Evolutionary conservation across 2,797 vertebrate species (phyloP).

Genomic region (Adelosebastes latens): DNA sequence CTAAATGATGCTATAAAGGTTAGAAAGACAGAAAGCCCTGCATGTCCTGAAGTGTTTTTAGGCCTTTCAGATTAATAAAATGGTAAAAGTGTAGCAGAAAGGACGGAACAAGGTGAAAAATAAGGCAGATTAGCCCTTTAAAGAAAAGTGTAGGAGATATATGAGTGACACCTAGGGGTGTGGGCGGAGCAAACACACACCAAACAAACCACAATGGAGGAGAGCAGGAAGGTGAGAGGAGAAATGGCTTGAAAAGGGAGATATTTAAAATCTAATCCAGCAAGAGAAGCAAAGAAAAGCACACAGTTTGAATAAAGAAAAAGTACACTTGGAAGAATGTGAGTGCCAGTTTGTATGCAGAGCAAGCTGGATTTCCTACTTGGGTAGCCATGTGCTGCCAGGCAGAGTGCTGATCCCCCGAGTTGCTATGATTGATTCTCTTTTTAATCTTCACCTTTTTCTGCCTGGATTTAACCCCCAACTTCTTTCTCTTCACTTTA

Average conservation of each 20-base stretch:
- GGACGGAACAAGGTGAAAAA: neutral
- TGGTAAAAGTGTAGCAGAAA: neutral
- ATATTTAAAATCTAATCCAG: neutral
- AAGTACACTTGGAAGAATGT: conserved; percentile 7
- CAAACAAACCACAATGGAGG: conserved; percentile 2
- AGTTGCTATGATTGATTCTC: conserved; percentile 42
- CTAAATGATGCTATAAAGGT: neutral
- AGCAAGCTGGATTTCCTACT: conserved; percentile 40
- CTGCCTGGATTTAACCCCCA: conserved; percentile 37
- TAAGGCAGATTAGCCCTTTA: neutral
- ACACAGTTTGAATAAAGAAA: neutral
- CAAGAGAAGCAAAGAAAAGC: neutral
- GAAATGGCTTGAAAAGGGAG: neutral
- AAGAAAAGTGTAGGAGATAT: neutral
- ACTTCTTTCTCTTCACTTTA: conserved; percentile 2
- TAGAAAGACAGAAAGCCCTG: neutral
- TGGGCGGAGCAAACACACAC: neutral
- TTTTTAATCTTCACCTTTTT: conserved; percentile 52
- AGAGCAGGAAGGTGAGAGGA: neutral
- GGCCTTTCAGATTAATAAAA: neutral
- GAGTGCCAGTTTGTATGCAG: conserved; percentile 27
- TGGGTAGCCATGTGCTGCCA: conserved; percentile 22
- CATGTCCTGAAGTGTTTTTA: neutral
- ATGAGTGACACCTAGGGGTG: neutral
- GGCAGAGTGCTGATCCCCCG: conserved; percentile 33